Evolutionary conservation across 1,140 invertebrate genomes (phyloP).

Genomic region (Leptinotarsa defecta): DNA sequence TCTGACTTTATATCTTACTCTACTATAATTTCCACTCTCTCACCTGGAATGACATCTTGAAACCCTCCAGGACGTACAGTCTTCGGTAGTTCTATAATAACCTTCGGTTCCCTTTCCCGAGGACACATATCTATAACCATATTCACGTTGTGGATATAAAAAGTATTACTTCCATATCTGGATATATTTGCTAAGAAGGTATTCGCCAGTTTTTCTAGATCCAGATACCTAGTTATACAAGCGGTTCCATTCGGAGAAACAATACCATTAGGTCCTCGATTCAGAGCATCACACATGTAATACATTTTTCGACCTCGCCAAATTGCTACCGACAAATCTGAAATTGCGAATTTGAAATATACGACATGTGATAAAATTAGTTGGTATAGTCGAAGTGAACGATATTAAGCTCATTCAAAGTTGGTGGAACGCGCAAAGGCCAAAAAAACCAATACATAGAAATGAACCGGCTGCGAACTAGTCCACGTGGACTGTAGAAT

Average conservation of each 20-base stretch:
- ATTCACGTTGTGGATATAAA: slow-evolving; percentile 51
- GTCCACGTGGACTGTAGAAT: too few relatives aligned
- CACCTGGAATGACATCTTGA: slow-evolving; percentile 41
- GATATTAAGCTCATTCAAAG: too few relatives aligned
- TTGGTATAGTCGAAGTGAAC: too few relatives aligned
- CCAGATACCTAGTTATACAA: slow-evolving; percentile 53
- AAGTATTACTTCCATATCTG: slow-evolving; percentile 50
- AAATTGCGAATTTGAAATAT: not conserved
- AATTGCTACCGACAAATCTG: slow-evolving; percentile 52
- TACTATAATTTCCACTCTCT: slow-evolving; percentile 29
- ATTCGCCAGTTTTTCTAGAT: slow-evolving; percentile 53
- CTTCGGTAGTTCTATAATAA: slow-evolving; percentile 24
- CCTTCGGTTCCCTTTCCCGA: slow-evolving; percentile 35
- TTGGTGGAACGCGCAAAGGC: too few relatives aligned
- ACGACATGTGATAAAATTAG: too few relatives aligned
- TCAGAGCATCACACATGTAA: slow-evolving; percentile 60
- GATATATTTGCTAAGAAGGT: slow-evolving; percentile 53
- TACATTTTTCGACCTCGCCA: slow-evolving; percentile 56
- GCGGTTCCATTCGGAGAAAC: slow-evolving; percentile 55
- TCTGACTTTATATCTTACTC: too few relatives aligned
- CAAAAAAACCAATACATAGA: too few relatives aligned
- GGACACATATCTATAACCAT: slow-evolving; percentile 35
- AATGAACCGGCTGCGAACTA: too few relatives aligned
- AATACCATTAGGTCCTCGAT: slow-evolving; percentile 56
- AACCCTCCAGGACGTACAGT: slow-evolving; percentile 38